Base-by-base conservation (phyloP, 2,113 vertebrate species). In the Panurus biarmicus region DNA sequence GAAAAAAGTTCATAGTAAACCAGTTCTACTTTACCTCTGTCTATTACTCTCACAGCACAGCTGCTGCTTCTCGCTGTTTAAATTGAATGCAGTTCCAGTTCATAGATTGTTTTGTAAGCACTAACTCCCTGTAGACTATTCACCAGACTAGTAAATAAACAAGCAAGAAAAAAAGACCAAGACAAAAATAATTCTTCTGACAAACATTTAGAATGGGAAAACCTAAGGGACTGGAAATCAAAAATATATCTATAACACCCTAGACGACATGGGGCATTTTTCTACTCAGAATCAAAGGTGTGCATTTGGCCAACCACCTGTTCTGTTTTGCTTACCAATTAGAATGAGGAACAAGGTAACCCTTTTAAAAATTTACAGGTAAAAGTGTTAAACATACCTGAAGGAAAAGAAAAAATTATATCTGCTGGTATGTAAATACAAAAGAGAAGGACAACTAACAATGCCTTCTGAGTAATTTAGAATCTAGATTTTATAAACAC, bases 401-500 rank as follows among this genome's bases (percentile, higher is more conserved):
- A 93, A 42, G 40, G 15, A 14, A 42, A 91, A 93, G 9, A 58
- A 77, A 75, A 75, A 57, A 42, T 2, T 58, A 1, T 35, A 14
- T 36, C 40, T 61, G 1, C 4, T 56, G 16, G 5, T 10, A 38
- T 26, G 51, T 19, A 60, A 58, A 28, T 60, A 36, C 3, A 25
- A 75, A 66, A 45, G 1, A 11, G 73, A 73, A 60, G 3, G 7
- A 48, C 38, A 7, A 48, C 3, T 21, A 14, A 26, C 0, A 0
- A 58, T 61, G 9, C 3, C 2, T 61, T 65, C 23, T 67, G n/a
- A 79, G 45, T 53, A 82, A 72, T 50, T 64, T 58, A 81, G 33
- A 14, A 66, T 40, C 40, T 5, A 11, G 3, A 17, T 70, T 45
- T 70, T 90, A 11, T 36, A 74, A 82, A 13, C 28, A 45, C 7